phyloP scores from a whole-genome alignment of 53 echinoderm and acorn worm genomes.

The Echinometra lucunter region DNA sequence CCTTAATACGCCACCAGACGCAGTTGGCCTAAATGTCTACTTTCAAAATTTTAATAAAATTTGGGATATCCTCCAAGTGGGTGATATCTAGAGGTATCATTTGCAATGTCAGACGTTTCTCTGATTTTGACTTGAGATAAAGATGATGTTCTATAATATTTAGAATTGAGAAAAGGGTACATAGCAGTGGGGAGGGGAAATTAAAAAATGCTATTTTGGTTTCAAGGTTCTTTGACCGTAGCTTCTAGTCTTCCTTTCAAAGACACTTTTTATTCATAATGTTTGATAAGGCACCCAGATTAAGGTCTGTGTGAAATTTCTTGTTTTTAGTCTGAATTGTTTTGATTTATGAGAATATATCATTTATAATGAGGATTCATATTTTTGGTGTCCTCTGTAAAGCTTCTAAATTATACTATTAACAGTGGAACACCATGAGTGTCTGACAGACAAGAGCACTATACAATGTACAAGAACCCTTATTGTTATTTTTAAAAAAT shows the following conservation, averaged over 20 bases:
- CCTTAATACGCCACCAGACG: neutral
- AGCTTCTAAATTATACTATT: too few relatives aligned
- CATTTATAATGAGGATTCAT: too few relatives aligned
- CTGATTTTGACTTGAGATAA: conserved; percentile 41
- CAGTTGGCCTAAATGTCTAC: conserved; percentile 16
- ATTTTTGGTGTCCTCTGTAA: too few relatives aligned
- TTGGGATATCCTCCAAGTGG: conserved; percentile 31
- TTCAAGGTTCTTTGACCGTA: conserved; percentile 20
- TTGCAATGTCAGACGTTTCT: neutral
- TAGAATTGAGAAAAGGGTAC: conserved; percentile 34
- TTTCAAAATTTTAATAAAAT: conserved; percentile 2
- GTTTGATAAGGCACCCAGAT: neutral
- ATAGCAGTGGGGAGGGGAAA: conserved; percentile 30
- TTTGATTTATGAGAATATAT: too few relatives aligned
- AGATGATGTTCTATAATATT: neutral
- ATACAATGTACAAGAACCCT: too few relatives aligned
- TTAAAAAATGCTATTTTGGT: conserved; percentile 21
- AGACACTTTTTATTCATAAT: neutral
- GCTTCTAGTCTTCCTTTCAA: neutral
- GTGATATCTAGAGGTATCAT: neutral
- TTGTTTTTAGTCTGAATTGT: too few relatives aligned
- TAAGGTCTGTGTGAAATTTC: neutral
- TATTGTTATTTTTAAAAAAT: too few relatives aligned
- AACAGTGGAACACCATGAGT: too few relatives aligned
- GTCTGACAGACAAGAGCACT: too few relatives aligned